phyloP scores from a whole-genome alignment of 2,888 invertebrate genomes.

The Kuschelorhynchus macadamiae region DNA sequence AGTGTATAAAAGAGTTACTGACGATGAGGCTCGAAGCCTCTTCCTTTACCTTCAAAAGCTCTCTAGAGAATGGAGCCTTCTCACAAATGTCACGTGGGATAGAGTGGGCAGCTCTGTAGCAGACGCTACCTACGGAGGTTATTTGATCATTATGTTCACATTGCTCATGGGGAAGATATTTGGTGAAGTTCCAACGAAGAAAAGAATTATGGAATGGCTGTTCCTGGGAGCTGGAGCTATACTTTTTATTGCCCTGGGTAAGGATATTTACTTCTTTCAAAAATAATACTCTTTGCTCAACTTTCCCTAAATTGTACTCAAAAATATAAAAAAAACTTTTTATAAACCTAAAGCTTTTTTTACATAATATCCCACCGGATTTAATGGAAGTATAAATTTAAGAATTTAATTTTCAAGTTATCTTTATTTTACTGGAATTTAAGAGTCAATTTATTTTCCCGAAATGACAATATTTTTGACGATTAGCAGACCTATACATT shows the following conservation, averaged over 20 bases:
- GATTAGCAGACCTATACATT: no score
- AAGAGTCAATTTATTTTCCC: no score
- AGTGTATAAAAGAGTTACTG: conserved; percentile 79
- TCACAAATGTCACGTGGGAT: conserved; percentile 83
- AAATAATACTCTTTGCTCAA: no score
- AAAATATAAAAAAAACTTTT: no score
- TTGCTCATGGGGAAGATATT: conserved; percentile 76
- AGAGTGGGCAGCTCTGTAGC: conserved; percentile 78
- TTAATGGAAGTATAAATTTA: no score
- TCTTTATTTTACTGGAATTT: no score
- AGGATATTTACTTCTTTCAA: conserved; percentile 56
- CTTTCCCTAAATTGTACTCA: no score
- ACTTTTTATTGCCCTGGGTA: conserved; percentile 78
- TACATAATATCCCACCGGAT: no score
- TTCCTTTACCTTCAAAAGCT: conserved; percentile 79
- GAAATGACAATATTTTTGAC: no score
- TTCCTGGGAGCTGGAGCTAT: conserved; percentile 80
- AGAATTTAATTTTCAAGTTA: no score
- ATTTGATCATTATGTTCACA: conserved; percentile 79
- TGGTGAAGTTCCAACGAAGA: conserved; percentile 76
- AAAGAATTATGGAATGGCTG: conserved; percentile 77
- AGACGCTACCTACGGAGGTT: conserved; percentile 78
- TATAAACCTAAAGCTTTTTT: no score
- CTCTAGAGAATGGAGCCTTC: conserved; percentile 81
- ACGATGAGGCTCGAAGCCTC: conserved; percentile 79